A percentile compares a stretch with the other conserved stretches of the same genome.
phyloP scores from a whole-genome alignment of 2,797 vertebrate species.

The Cyclopterus lumpus region DNA sequence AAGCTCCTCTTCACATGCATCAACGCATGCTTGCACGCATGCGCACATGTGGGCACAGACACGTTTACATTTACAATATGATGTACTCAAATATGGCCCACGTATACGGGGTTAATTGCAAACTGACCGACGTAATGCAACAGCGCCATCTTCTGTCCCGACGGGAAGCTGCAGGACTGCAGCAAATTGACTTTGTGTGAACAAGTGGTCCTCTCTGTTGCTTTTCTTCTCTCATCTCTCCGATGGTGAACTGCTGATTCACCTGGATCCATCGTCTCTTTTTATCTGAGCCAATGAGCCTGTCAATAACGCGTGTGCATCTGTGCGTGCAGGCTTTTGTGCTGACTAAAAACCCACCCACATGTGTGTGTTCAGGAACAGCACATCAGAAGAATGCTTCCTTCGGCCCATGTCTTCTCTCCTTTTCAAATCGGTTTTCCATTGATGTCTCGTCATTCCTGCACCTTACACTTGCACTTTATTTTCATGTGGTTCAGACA shows the following conservation, averaged over 20 bases:
- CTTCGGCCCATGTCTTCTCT: conserved; percentile 3
- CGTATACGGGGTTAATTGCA: conserved; percentile 19
- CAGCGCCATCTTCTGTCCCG: conserved; percentile 68
- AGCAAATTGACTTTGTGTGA: conserved; percentile 61
- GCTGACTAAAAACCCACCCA: conserved; percentile 7
- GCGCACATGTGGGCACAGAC: background rate
- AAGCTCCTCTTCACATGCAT: conserved; percentile 14
- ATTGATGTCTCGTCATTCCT: conserved; percentile 19
- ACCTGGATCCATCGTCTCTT: conserved; percentile 33
- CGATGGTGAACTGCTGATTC: conserved; percentile 52
- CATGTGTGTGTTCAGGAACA: conserved; percentile 15
- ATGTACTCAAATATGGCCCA: conserved; percentile 33
- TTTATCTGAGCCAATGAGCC: conserved; percentile 27
- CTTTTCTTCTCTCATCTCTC: conserved; percentile 8
- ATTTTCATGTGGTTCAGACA: conserved; percentile 21
- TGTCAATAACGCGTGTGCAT: background rate
- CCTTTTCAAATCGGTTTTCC: conserved; percentile 5
- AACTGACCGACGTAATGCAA: conserved; percentile 50
- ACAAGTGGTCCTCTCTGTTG: conserved; percentile 45
- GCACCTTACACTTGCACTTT: background rate
- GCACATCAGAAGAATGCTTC: conserved; percentile 17
- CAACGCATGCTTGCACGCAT: conserved; percentile 6
- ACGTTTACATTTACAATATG: conserved; percentile 24
- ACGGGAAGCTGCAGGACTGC: conserved; percentile 62
- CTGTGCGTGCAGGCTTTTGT: background rate